Evolutionary conservation across 2,113 vertebrate species (phyloP).

Genomic region (cattle (Bos taurus)): ARS-UCD2.0 NC_037335.1:87777001-87777500

Average conservation of each 20-base stretch:
- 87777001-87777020: not conserved
- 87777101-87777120: not conserved
- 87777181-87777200: too few species aligned
- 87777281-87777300: not conserved
- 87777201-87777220: not conserved
- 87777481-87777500: too few species aligned
- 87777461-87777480: too few species aligned
- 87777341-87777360: not conserved
- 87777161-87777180: too few species aligned
- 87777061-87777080: not conserved
- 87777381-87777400: not conserved
- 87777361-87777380: not conserved
- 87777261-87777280: not conserved
- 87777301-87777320: not conserved
- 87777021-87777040: not conserved
- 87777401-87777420: too few species aligned
- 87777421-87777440: accelerated
- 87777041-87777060: not conserved
- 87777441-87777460: accelerated
- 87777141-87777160: not conserved
- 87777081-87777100: not conserved
- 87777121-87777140: not conserved
- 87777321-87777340: not conserved
- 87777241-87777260: not conserved
- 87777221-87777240: not conserved